Evolutionary conservation across 2,888 invertebrate species (phyloP), one percentile per base, ranked within the genome.

Genomic region (Trisateles emortualis): DNA sequence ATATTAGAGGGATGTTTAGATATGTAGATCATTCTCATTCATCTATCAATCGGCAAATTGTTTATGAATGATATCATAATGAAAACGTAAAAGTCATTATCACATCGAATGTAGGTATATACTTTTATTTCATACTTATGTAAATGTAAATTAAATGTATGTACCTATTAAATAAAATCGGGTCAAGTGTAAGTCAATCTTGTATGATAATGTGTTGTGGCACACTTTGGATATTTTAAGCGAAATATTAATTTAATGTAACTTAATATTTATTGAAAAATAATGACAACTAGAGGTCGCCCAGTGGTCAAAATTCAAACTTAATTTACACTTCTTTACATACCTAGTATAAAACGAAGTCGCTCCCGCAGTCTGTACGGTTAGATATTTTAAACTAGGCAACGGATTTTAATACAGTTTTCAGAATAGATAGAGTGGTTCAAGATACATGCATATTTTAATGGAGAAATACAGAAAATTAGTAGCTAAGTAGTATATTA

Each of bases 171-270:
- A 50, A 43, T 16, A 32, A 32, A 50, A 38, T 50, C 38, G 16
- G 50, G 50, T 50, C 50, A 50, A 50, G 50, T 50, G 50, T 44
- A 44, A 30, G 30, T 13, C 43, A 44, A 50, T 39, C 38, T 50
- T 50, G 43, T 32, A 22, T 39, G 30, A 44, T 36, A 43, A 39
- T 30, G 38, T 39, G 29, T 42, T 19, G 43, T 19, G 8, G 13
- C 40, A 40, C 13, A 30, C 19, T 13, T 30, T 39, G 29, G 30
- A 17, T 46, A 19, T 30, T 22, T 39, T 22, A 13, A 22, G 13
- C 29, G 11, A 29, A 6, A 29, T 29, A 2, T 29, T 4, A 1
- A 8, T 6, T 26, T 8, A 26, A 6, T 26, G 4, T 6, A 6
- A 8, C 36, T 1, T 36, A n/a, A n/a, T n/a, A n/a, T n/a, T n/a